A percentile compares a stretch with the other conserved stretches of the same genome.
Evolutionary conservation across 2,888 invertebrate genomes (phyloP).

Genomic region (Drosophila nr. fundita): DNA sequence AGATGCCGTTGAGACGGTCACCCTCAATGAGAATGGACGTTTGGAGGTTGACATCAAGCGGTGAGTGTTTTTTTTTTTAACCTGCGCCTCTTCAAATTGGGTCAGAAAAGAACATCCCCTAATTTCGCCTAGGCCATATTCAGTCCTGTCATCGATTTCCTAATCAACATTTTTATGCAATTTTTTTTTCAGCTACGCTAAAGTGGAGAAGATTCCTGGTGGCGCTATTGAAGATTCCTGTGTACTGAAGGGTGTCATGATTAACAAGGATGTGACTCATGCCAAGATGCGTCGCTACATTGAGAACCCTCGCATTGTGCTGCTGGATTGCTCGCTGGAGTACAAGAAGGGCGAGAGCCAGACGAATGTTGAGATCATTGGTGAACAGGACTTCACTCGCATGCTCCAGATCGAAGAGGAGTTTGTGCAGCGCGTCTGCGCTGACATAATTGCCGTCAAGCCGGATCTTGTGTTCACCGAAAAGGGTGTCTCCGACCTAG

Average conservation of each 20-base stretch:
- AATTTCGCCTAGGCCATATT: background rate
- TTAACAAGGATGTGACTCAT: conserved; percentile 99
- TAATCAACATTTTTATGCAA: background rate
- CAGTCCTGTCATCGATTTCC: background rate
- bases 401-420: conserved; percentile 98
- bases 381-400: conserved; percentile 97
- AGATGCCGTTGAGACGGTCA: conserved; percentile 97
- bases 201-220: conserved; percentile 97
- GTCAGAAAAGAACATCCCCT: background rate
- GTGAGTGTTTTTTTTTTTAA: conserved; percentile 72
- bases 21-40: conserved; percentile 94
- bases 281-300: conserved; percentile 98
- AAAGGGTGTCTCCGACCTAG: conserved; percentile 97
- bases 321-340: conserved; percentile 98
- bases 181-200: conserved; percentile 90
- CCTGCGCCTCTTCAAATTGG: background rate
- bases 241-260: conserved; percentile 97
- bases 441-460: conserved; percentile 96
- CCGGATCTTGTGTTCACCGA: conserved; percentile 99
- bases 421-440: conserved; percentile 94
- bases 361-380: conserved; percentile 97
- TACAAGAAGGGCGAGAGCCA: conserved; percentile 99
- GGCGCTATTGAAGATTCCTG: conserved; percentile 97
- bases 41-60: conserved; percentile 99
- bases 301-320: conserved; percentile 96